Evolutionary conservation across 2,797 vertebrate genomes (phyloP), one percentile per base, ranked within the genome.

Genomic region (Tachyglossus aculeatus): DNA sequence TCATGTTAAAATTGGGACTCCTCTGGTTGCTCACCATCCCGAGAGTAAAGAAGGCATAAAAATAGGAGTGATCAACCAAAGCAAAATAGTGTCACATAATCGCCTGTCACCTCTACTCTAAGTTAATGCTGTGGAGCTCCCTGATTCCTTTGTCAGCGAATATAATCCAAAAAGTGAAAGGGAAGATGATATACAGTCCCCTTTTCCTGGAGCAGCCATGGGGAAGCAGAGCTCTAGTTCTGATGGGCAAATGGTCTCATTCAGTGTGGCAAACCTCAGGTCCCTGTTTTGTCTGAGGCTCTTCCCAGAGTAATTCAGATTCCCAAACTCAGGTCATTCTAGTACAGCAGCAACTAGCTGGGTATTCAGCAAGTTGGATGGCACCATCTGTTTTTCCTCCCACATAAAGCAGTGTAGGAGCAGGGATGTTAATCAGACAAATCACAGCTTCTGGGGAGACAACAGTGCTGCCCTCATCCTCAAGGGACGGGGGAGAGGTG

Each of bases 321-420:
- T 47, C 54, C 53, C 24, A 38, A 55, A 52, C 80, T 62, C 72
- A 32, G 80, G 74, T 74, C 77, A 67, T 72, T 37, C 66, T 62
- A n/a, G 45, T 33, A 52, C 57, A 39, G 63, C 53, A 51, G 29
- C 54, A 61, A 62, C 80, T 77, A 82, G 80, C 82, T 86, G 80
- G 71, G 61, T 59, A 84, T 81, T 67, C 64, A 67, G 69, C 80
- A 67, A 59, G 67, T 69, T 74, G 72, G 82, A 67, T 37, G 72
- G 37, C 61, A 60, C 85, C 80, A 82, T 86, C 82, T 82, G 82
- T 67, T 81, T 81, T 56, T 54, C 57, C 61, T 69, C 60, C 64
- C 70, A 77, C 75, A 47, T 38, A 65, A 78, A 77, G 77, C 71
- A 58, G 71, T 53, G 67, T 64, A 41, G 16, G 36, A 37, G 59